phyloP scores from a whole-genome alignment of 2,113 vertebrate genomes.

The Crotophaga sulcirostris region DNA sequence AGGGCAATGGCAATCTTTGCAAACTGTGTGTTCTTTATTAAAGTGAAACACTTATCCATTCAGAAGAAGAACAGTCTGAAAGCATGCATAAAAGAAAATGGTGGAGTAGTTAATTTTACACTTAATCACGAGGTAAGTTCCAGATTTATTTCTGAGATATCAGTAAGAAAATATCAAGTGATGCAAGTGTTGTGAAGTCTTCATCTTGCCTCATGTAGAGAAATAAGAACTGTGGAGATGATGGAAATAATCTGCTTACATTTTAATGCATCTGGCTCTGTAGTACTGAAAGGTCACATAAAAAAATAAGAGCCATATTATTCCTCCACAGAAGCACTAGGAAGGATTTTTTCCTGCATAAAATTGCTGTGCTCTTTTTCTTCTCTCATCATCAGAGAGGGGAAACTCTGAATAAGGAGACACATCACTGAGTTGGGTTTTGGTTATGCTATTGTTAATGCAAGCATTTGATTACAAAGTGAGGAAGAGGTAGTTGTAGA shows the following conservation, averaged over 20 bases:
- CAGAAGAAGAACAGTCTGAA: constrained; percentile 78
- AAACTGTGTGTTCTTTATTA: constrained; percentile 75
- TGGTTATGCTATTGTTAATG: background rate
- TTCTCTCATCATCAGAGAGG: background rate
- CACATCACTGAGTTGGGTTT: background rate
- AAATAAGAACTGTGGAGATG: background rate
- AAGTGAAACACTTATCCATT: constrained; percentile 72
- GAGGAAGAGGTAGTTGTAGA: background rate
- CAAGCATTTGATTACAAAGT: background rate
- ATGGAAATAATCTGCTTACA: background rate
- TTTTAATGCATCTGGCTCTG: background rate
- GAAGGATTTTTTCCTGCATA: background rate
- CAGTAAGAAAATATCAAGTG: background rate
- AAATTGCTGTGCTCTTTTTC: background rate
- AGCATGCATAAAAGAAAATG: constrained; percentile 72
- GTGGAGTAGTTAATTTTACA: constrained; percentile 75
- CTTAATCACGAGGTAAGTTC: constrained; percentile 79
- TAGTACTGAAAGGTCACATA: background rate
- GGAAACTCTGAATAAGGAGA: background rate
- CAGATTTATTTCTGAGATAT: background rate
- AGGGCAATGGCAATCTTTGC: constrained; percentile 74
- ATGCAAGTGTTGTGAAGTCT: background rate
- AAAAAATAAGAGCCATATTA: background rate
- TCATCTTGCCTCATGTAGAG: background rate
- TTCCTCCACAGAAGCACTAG: background rate